Conservation (phyloP, 37 sponge, comb jelly and placozoan species). For the Cliona cf. orientalis region DNA sequence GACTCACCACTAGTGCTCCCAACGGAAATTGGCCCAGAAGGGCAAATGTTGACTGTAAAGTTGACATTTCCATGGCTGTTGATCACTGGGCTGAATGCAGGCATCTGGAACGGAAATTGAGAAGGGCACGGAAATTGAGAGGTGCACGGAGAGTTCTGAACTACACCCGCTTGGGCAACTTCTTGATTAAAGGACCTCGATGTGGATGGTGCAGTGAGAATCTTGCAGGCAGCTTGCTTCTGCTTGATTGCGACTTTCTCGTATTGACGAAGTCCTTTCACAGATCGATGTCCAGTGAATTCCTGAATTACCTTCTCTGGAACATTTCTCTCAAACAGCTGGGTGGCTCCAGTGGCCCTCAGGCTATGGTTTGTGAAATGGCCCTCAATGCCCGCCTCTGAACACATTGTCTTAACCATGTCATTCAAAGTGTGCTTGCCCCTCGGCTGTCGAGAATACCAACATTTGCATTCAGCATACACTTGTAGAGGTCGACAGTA, state of each 20-base stretch:
- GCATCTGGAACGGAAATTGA: background rate
- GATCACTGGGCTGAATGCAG: background rate
- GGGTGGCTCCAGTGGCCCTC: background rate
- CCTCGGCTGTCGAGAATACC: background rate
- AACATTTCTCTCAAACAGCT: background rate
- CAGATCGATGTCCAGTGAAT: conserved; percentile 6
- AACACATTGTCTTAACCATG: conserved; percentile 13
- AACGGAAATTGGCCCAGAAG: background rate
- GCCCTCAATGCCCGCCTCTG: conserved; percentile 6
- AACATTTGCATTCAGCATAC: background rate
- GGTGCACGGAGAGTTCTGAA: background rate
- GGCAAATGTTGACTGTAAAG: background rate
- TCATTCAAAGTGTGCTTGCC: background rate
- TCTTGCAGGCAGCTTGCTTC: conserved; percentile 4
- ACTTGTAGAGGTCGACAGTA: background rate
- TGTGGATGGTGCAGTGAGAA: background rate
- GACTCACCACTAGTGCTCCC: background rate
- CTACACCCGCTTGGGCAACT: background rate
- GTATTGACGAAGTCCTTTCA: conserved; percentile 9
- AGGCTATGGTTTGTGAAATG: conserved; percentile 23
- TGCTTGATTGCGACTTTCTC: background rate
- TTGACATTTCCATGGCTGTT: background rate
- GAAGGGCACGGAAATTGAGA: background rate
- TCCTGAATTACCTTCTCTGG: conserved; percentile 23
- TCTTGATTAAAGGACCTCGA: background rate